Base-by-base conservation (phyloP, 2,797 vertebrate genomes). In the Channa striata region DNA sequence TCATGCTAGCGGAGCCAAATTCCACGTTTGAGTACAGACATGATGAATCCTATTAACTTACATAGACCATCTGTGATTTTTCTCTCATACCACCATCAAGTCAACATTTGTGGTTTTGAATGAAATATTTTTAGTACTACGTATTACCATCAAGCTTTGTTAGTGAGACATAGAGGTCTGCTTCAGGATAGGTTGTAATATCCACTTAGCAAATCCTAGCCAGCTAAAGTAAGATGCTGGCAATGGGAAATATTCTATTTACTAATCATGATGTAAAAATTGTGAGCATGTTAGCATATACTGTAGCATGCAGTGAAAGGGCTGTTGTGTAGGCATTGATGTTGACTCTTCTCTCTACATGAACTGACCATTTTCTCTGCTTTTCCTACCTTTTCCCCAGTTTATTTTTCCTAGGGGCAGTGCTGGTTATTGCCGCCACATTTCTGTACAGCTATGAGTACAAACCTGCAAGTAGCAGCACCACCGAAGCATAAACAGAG, bases 381-480 rank as follows among this genome's bases (percentile, higher is more conserved):
- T 25, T 21, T 51, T 56, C 39, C 20, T 30, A 0, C 47, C 59
- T 64, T 36, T 69, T 43, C 56, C 17, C 40, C 80, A 99, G 98
- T 71, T 75, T 97, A 40, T 99, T 99, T 90, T 97, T 99, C 87
- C 40, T 96, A 2, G 98, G 98, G 77, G 91, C 97, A 12, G 1
- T 95, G 66, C 92, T 99, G 89, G 98, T 99, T 82, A 97, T 98
- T 82, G 83, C 89, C 60, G 97, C 98, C 51, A 99, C 98, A 46
- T 98, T 99, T 89, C 93, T 99, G 16, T 99, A 99, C 0, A 91
- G 96, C 77, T 96, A 95, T 25, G 94, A 97, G 85, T 83, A 85
- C 72, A 97, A 97, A 89, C 91, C 95, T 53, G 73, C 92, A 65
- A 88, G 88, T 69, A 93, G 92, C 80, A 91, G 30, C 36, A 0